Conservation (phyloP, 2,797 vertebrate species). For the Chanos chanos region DNA sequence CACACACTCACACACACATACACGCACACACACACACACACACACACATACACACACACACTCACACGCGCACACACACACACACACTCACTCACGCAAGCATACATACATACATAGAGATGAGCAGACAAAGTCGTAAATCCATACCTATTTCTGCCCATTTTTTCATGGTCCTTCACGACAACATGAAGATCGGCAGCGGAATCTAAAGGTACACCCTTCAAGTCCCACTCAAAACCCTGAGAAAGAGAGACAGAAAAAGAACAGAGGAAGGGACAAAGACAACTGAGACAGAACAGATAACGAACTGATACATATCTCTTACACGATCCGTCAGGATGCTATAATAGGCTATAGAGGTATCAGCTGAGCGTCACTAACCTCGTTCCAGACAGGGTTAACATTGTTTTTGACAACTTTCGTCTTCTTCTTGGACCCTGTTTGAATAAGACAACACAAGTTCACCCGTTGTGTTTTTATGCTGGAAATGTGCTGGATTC, state of each 20-base stretch:
- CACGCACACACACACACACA: no score
- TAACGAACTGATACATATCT: no score
- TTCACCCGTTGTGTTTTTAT: neutral
- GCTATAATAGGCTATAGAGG: no score
- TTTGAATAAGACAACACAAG: slow-evolving; percentile 13
- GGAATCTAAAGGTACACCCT: slow-evolving; percentile 86
- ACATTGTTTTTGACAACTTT: slow-evolving; percentile 92
- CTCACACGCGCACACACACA: neutral
- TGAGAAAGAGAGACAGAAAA: slow-evolving; percentile 42
- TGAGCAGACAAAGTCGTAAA: no score
- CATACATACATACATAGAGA: neutral
- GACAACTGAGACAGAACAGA: no score
- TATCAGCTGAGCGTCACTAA: no score
- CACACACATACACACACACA: neutral
- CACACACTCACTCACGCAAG: slow-evolving; percentile 1
- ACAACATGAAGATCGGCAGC: slow-evolving; percentile 84
- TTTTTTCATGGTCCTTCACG: slow-evolving; percentile 93
- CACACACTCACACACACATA: no score
- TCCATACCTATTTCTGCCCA: slow-evolving; percentile 90
- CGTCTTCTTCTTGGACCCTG: slow-evolving; percentile 93
- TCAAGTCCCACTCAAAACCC: slow-evolving; percentile 97
- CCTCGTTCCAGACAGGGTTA: slow-evolving; percentile 97
- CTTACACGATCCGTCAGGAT: no score
- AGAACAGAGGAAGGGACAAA: neutral
- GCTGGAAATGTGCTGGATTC: neutral